Percentiles rank a stretch among this genome's conserved stretches.
Evolutionary conservation across 2,797 vertebrate genomes (phyloP).

Genomic region (Anguilla obscura): DNA sequence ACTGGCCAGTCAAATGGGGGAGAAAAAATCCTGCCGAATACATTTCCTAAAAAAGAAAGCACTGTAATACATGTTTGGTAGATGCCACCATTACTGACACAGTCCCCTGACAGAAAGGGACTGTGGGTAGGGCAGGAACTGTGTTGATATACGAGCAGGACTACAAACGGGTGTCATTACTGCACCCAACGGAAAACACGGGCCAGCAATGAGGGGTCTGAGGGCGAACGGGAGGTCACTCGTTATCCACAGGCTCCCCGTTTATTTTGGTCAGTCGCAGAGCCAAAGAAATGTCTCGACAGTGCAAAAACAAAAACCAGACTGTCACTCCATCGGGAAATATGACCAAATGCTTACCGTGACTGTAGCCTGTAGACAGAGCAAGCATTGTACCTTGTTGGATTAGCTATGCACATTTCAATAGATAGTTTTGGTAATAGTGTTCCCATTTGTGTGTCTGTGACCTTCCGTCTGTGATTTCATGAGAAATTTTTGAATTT

Average conservation of each 20-base stretch:
- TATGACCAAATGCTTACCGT: neutral
- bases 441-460: neutral
- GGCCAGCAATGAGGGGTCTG: neutral
- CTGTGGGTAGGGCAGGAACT: neutral
- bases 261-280: neutral
- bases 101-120: neutral
- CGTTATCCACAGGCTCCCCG: neutral
- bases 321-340: neutral
- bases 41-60: conserved; percentile 19
- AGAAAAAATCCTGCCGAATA: neutral
- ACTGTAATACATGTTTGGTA: conserved; percentile 6
- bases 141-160: neutral
- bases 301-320: too few species aligned
- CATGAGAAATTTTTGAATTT: too few species aligned
- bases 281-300: neutral
- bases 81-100: conserved; percentile 28
- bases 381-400: neutral
- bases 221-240: conserved; percentile 20
- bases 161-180: neutral
- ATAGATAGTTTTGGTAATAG: neutral
- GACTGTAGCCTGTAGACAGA: neutral
- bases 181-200: neutral
- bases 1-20: neutral
- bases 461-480: neutral
- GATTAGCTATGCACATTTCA: neutral